Conservation (phyloP, 2,797 vertebrate species). For the Enteromius anoplus region DNA sequence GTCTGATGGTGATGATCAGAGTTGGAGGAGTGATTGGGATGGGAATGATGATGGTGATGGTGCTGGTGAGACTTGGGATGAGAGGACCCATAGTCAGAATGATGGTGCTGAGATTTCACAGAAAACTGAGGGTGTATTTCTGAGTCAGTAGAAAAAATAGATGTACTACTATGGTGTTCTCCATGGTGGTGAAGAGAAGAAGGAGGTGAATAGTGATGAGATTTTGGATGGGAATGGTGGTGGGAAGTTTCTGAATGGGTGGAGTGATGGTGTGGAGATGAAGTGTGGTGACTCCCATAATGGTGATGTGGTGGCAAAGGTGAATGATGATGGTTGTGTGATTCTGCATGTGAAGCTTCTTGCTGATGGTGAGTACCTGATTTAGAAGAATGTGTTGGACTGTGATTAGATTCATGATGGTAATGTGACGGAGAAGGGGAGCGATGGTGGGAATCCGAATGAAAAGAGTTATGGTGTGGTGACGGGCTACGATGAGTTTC, state of each 20-base stretch:
- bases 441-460: slow-evolving; percentile 35
- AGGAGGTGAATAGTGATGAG: slow-evolving; percentile 3
- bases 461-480: slow-evolving; percentile 31
- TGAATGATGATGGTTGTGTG: slow-evolving; percentile 31
- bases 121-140: background rate
- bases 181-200: background rate
- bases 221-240: slow-evolving; percentile 15
- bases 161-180: slow-evolving; percentile 8
- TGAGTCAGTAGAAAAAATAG: slow-evolving; percentile 14
- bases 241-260: slow-evolving; percentile 33
- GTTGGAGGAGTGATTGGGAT: background rate
- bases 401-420: slow-evolving; percentile 39
- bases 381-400: slow-evolving; percentile 26
- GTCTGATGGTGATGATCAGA: slow-evolving; percentile 11
- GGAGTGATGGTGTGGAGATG: slow-evolving; percentile 21
- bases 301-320: slow-evolving; percentile 28
- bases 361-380: slow-evolving; percentile 38
- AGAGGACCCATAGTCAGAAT: slow-evolving; percentile 12
- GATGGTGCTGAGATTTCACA: slow-evolving; percentile 4
- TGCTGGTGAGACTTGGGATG: slow-evolving; percentile 17
- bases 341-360: slow-evolving; percentile 38
- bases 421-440: slow-evolving; percentile 39
- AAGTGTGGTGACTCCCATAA: slow-evolving; percentile 9
- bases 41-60: background rate
- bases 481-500: slow-evolving; percentile 32